Percentiles rank a stretch among this genome's conserved stretches.
Conservation (phyloP, 2,113 vertebrate genomes). For the Tympanuchus pallidicinctus region DNA sequence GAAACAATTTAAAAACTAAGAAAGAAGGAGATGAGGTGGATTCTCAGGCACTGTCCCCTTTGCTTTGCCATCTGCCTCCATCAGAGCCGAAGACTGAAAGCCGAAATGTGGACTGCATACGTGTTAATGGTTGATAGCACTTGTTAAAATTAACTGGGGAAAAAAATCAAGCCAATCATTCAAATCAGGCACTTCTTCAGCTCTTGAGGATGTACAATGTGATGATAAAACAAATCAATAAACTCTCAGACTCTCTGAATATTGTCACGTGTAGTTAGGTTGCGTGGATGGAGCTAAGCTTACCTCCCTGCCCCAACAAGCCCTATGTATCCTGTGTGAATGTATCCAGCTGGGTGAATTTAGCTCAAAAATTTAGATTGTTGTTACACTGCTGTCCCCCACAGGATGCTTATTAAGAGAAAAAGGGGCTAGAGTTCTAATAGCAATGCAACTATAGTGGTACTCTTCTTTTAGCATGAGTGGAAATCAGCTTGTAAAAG, state of each 20-base stretch:
- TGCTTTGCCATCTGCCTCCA: background rate
- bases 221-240: slow-evolving; percentile 63
- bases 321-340: background rate
- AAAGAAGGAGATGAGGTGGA: background rate
- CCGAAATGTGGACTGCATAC: background rate
- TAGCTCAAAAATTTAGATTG: background rate
- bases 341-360: background rate
- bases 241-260: slow-evolving; percentile 61
- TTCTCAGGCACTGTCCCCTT: background rate
- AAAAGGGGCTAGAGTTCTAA: background rate
- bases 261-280: slow-evolving; percentile 11
- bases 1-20: background rate
- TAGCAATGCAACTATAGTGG: background rate
- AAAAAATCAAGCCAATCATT: background rate
- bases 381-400: background rate
- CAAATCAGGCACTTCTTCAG: background rate
- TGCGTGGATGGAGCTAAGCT: slow-evolving; percentile 11
- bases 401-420: background rate
- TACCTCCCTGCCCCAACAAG: background rate
- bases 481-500: background rate
- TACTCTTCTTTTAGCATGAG: background rate
- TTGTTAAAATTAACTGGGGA: background rate
- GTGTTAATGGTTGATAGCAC: background rate
- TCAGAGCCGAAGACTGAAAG: background rate
- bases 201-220: slow-evolving; percentile 37